Conservation (phyloP, 1,140 invertebrate genomes). For the Drosophila ambigua region DNA sequence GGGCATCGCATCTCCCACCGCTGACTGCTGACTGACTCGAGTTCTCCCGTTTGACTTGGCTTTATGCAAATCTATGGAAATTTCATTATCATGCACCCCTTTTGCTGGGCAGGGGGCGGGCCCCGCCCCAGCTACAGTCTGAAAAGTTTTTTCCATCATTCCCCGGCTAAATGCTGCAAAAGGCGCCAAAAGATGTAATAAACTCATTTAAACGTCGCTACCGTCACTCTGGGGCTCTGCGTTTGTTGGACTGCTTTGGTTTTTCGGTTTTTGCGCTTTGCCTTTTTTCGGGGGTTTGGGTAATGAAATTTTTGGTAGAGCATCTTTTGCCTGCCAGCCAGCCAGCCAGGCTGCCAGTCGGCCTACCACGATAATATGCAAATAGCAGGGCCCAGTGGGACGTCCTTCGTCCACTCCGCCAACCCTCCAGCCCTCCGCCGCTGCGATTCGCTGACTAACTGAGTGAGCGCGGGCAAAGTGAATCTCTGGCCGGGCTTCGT, state of each 20-base stretch:
- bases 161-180: slow-evolving; percentile 72
- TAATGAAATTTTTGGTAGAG: slow-evolving; percentile 77
- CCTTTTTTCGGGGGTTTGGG: slow-evolving; percentile 49
- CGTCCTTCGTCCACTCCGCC: slow-evolving; percentile 13
- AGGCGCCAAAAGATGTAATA: slow-evolving; percentile 75
- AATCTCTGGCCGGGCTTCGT: slow-evolving; percentile 63
- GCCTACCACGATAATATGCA: slow-evolving; percentile 71
- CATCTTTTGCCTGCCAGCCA: slow-evolving; percentile 46
- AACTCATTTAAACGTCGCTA: slow-evolving; percentile 79
- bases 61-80: slow-evolving; percentile 82
- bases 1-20: slow-evolving; percentile 72
- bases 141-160: slow-evolving; percentile 25
- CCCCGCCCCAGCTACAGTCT: slow-evolving; percentile 11
- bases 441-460: too few species aligned
- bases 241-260: too few species aligned
- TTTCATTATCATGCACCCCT: slow-evolving; percentile 73
- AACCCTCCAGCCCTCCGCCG: neutral
- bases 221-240: slow-evolving; percentile 17
- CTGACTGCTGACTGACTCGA: slow-evolving; percentile 38
- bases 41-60: slow-evolving; percentile 34
- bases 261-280: slow-evolving; percentile 2
- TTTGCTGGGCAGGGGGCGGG: slow-evolving; percentile 11
- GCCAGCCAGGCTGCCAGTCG: too few species aligned
- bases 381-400: slow-evolving; percentile 57
- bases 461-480: slow-evolving; percentile 35